A percentile compares a stretch with the other conserved stretches of the same genome.
phyloP scores from a whole-genome alignment of 1,140 invertebrate species.

The Calliphora vicina region DNA sequence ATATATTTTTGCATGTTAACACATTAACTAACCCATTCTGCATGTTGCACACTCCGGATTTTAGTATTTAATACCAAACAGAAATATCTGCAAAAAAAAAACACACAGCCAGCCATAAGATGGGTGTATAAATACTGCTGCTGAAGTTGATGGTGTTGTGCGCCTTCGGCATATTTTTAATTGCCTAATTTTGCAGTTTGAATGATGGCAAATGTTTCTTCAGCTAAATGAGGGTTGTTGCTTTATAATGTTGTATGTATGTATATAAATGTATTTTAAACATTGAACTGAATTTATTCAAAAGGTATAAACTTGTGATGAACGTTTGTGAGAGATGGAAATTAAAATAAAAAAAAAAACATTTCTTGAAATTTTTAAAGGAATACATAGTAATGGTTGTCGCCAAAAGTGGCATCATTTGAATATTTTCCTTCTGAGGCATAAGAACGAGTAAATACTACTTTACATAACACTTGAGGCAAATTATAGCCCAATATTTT shows the following conservation, averaged over 20 bases:
- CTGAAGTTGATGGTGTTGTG: conserved; percentile 16
- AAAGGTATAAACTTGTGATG: conserved; percentile 44
- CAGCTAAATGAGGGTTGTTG: conserved; percentile 10
- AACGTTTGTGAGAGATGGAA: conserved; percentile 43
- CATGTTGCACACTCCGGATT: background rate
- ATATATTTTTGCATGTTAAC: no score
- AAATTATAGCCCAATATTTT: conserved; percentile 63
- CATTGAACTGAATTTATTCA: no score
- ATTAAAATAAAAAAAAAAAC: background rate
- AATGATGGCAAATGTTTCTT: conserved; percentile 52
- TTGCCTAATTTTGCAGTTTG: conserved; percentile 62
- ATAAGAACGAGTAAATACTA: background rate
- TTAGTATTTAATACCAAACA: background rate
- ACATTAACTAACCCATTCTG: no score
- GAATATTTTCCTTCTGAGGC: conserved; percentile 40
- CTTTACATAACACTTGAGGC: conserved; percentile 52
- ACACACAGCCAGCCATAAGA: background rate
- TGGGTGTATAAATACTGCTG: background rate
- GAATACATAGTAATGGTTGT: conserved; percentile 49
- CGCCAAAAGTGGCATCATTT: conserved; percentile 57
- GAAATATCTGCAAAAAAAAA: background rate
- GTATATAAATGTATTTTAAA: background rate
- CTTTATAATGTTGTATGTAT: background rate
- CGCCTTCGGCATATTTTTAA: conserved; percentile 62
- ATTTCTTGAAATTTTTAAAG: background rate